Evolutionary conservation across 92 coral and sea anemone species (phyloP).

Genomic region (Nematostella vectensis): DNA sequence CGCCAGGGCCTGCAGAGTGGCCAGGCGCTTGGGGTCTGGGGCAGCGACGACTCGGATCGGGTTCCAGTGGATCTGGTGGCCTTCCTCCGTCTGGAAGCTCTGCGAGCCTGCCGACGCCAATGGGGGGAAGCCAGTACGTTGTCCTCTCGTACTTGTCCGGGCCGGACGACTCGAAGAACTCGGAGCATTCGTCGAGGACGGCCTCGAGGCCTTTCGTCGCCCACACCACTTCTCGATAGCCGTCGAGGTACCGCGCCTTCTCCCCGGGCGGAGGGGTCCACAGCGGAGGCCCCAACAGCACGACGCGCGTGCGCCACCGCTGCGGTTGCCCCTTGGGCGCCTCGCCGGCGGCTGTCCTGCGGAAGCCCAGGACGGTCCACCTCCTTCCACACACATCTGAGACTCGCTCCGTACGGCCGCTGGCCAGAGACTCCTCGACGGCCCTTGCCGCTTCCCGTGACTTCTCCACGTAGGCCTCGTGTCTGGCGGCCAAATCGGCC

Average conservation of each 20-base stretch:
- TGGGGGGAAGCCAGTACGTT: slow-evolving; percentile 6
- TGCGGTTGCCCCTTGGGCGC: too few species aligned
- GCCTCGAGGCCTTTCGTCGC: not conserved
- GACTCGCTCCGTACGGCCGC: not conserved
- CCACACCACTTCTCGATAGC: slow-evolving; percentile 4
- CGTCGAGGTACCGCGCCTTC: not conserved
- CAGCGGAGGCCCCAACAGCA: too few species aligned
- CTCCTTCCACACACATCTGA: not conserved
- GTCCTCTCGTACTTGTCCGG: not conserved
- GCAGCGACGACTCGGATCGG: slow-evolving; percentile 2
- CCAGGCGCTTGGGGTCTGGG: slow-evolving; percentile 13
- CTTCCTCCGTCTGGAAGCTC: not conserved
- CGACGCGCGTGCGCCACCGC: slow-evolving; percentile 2
- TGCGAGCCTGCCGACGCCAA: not conserved
- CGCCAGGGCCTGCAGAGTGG: not conserved
- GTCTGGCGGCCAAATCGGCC: too few species aligned
- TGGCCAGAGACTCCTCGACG: slow-evolving; percentile 1
- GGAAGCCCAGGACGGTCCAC: slow-evolving; percentile 5
- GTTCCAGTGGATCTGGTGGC: too few species aligned
- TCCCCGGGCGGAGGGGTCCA: too few species aligned
- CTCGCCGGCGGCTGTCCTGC: not conserved
- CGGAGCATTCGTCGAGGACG: slow-evolving; percentile 7
- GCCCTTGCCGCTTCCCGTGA: not conserved
- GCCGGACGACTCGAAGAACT: not conserved
- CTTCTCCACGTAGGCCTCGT: slow-evolving; percentile 3